These are phyloP conservation scores for Cyclina sinensis DNA, from an alignment of 1,140 invertebrate genomes.

Conservation along the genomic window DNA sequence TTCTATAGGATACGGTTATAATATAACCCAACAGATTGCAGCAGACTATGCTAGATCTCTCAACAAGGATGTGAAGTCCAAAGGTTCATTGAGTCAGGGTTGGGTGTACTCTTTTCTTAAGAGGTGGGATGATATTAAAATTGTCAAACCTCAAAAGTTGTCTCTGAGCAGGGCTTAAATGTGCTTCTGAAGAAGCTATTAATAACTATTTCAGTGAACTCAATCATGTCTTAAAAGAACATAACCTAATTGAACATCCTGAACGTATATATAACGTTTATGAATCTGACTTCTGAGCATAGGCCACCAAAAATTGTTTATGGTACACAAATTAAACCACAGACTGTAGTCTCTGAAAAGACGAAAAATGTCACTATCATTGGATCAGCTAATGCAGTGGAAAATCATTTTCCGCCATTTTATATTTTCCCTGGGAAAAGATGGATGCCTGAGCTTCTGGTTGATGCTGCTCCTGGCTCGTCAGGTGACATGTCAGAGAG, in stretches of 20 bases:
- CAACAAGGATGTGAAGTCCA: background rate
- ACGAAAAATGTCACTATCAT: conserved; percentile 41
- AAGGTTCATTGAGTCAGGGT: background rate
- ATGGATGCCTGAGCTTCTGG: too few species aligned
- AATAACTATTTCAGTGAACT: background rate
- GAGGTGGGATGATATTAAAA: background rate
- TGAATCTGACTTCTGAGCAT: background rate
- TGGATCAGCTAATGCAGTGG: conserved; percentile 37
- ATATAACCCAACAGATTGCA: background rate
- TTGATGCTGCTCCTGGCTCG: background rate
- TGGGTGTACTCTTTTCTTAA: background rate
- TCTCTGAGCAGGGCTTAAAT: background rate
- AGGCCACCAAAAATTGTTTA: background rate
- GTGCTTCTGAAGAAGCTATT: background rate
- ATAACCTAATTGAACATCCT: background rate
- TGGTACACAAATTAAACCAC: background rate
- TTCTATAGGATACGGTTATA: background rate
- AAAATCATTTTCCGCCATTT: conserved; percentile 43
- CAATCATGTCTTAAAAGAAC: too few species aligned
- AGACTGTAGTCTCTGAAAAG: conserved; percentile 17
- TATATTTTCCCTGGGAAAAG: conserved; percentile 35
- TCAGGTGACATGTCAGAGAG: conserved; percentile 35
- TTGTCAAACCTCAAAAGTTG: background rate
- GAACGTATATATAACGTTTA: background rate
- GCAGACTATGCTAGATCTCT: background rate